Base-by-base conservation (phyloP, 1,140 invertebrate species). In the Episyrphus balteatus region DNA sequence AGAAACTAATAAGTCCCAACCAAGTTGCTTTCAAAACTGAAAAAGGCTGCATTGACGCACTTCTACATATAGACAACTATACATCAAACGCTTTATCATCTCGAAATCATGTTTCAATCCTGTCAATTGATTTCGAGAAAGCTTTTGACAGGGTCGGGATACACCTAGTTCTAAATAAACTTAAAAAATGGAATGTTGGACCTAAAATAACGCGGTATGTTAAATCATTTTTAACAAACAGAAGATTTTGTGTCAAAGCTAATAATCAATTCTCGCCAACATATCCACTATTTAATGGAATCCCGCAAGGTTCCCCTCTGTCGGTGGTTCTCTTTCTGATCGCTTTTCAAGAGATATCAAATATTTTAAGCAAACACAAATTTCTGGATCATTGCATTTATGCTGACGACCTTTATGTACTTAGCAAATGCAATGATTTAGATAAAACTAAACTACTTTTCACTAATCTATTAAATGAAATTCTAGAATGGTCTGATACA, bases 391-490 rank as follows among this genome's bases (percentile, higher is more conserved):
- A 49, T 30, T 41, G 43, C 32, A 43, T 43, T 13, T 54, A 51
- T 45, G 52, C 52, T 10, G 47, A 54, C 18, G 52, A 51, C 30
- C 51, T 47, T 36, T 19, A 42, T 14, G 9, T 51, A n/a, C n/a
- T n/a, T n/a, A n/a, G n/a, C n/a, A n/a, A n/a, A n/a, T n/a, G n/a
- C n/a, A n/a, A n/a, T n/a, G n/a, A n/a, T n/a, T n/a, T n/a, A n/a
- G n/a, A n/a, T n/a, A n/a, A n/a, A n/a, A n/a, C n/a, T n/a, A n/a
- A n/a, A n/a, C n/a, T n/a, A n/a, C n/a, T n/a, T n/a, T n/a, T n/a
- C n/a, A n/a, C n/a, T n/a, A n/a, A n/a, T n/a, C n/a, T n/a, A n/a
- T n/a, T n/a, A n/a, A n/a, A n/a, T n/a, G n/a, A n/a, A n/a, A n/a
- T n/a, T n/a, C n/a, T n/a, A n/a, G n/a, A n/a, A n/a, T n/a, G n/a